phyloP scores from a whole-genome alignment of 2,113 vertebrate species.

The Rhinichthys klamathensis region DNA sequence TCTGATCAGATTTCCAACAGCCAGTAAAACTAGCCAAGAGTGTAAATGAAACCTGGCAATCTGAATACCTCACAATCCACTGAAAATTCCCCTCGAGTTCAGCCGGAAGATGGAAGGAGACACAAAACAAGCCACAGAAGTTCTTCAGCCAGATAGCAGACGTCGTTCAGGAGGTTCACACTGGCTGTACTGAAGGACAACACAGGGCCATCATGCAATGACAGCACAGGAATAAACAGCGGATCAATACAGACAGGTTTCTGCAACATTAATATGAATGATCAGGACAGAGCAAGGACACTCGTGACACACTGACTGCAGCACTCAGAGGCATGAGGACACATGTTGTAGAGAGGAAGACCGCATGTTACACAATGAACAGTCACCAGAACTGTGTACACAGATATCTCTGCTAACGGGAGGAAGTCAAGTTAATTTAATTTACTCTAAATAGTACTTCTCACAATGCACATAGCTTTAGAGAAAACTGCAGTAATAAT shows the following conservation, averaged over 20 bases:
- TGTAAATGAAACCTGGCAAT: constrained; percentile 4
- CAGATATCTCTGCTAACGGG: neutral
- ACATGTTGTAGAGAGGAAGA: neutral
- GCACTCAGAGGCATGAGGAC: neutral
- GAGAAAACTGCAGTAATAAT: too few relatives aligned
- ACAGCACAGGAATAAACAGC: neutral
- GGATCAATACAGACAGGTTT: neutral
- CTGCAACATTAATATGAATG: neutral
- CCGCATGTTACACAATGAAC: neutral
- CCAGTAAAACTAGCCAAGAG: neutral
- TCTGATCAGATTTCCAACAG: constrained; percentile 19
- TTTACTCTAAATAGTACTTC: neutral
- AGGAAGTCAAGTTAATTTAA: neutral
- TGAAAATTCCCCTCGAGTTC: neutral
- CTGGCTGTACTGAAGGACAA: neutral
- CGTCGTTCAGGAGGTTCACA: neutral
- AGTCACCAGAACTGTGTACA: neutral
- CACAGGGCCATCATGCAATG: neutral
- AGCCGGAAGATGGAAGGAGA: neutral
- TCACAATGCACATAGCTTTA: too few relatives aligned
- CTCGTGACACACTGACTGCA: neutral
- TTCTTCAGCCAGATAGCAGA: neutral
- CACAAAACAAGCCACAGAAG: neutral
- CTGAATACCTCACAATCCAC: neutral
- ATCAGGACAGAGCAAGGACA: neutral